phyloP scores from a whole-genome alignment of 2,113 vertebrate species.

The Paralichthys olivaceus region DNA sequence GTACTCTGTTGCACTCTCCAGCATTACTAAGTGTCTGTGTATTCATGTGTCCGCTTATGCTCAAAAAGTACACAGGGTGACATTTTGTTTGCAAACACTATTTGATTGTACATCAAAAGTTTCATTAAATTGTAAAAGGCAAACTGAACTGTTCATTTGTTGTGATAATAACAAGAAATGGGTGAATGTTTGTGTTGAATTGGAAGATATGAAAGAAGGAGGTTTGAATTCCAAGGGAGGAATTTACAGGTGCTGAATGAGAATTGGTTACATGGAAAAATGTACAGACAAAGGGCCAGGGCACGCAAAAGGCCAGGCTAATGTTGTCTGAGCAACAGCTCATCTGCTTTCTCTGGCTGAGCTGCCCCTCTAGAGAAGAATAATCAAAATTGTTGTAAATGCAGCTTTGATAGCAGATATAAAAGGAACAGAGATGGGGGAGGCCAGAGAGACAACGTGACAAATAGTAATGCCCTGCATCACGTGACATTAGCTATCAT shows the following conservation, averaged over 20 bases:
- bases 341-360: neutral
- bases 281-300: neutral
- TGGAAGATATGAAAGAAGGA: neutral
- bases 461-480: neutral
- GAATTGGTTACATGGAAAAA: neutral
- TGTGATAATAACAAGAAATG: neutral
- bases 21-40: neutral
- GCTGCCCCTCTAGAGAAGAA: neutral
- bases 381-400: neutral
- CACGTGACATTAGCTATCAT: neutral
- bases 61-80: neutral
- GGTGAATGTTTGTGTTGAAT: neutral
- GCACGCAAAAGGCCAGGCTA: neutral
- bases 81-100: neutral
- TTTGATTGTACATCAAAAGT: too few species aligned
- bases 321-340: neutral
- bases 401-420: neutral
- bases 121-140: neutral
- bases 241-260: neutral
- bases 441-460: too few species aligned
- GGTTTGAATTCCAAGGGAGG: neutral
- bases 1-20: neutral
- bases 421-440: neutral
- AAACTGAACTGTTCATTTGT: neutral
- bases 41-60: neutral